These are phyloP conservation scores for Phrixothrix hirtus DNA, from an alignment of 2,888 invertebrate genomes.

Conservation along the genomic window DNA sequence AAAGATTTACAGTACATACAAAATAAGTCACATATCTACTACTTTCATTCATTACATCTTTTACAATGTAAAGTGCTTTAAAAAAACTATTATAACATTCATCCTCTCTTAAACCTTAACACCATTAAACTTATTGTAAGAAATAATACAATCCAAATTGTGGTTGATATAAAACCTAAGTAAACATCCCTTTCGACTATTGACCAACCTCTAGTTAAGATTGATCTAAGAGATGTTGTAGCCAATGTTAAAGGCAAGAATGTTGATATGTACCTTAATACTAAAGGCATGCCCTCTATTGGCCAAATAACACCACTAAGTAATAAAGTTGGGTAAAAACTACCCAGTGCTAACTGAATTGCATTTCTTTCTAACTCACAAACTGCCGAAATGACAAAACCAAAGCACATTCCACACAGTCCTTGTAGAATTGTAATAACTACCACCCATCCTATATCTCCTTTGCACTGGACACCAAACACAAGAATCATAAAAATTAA, in stretches of 20 bases:
- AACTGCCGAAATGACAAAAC: conserved; percentile 90
- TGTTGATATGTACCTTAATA: conserved; percentile 76
- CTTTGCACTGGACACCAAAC: conserved; percentile 87
- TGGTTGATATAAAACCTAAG: conserved; percentile 82
- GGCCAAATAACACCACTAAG: conserved; percentile 97
- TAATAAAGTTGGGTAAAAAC: conserved; percentile 91
- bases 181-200: conserved; percentile 82
- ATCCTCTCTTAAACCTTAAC: conserved; percentile 79
- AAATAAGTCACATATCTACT: background rate
- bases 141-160: conserved; percentile 84
- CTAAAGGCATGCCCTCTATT: conserved; percentile 90
- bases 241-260: conserved; percentile 87
- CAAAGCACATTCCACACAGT: conserved; percentile 95
- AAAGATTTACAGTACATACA: background rate
- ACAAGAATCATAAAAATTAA: conserved; percentile 90
- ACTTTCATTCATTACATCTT: background rate
- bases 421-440: conserved; percentile 86
- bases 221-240: conserved; percentile 87
- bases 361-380: conserved; percentile 92
- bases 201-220: conserved; percentile 87
- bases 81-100: conserved; percentile 44
- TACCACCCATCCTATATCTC: conserved; percentile 83
- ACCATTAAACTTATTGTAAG: conserved; percentile 79
- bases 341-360: conserved; percentile 89
- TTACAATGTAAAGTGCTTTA: no score